Evolutionary conservation across 2,113 vertebrate genomes (phyloP).

Genomic region (Oostethus manadensis): DNA sequence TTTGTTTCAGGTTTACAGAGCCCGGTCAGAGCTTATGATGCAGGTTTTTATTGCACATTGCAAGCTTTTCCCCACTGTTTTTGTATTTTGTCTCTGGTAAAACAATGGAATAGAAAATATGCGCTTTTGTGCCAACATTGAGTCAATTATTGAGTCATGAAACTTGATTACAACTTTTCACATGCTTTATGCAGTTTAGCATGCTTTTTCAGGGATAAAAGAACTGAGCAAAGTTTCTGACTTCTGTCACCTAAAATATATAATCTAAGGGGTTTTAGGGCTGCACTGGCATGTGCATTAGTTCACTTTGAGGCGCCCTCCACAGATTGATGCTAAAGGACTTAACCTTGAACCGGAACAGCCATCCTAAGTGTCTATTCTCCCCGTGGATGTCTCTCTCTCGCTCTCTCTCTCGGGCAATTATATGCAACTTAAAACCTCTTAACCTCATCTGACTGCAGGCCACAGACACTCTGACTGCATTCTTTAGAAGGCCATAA

Average conservation of each 20-base stretch:
- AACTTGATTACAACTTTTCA: slow-evolving; percentile 4
- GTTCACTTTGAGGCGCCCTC: slow-evolving; percentile 51
- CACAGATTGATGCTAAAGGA: slow-evolving; percentile 1
- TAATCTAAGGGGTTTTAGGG: neutral
- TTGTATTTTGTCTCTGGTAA: neutral
- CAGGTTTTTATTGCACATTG: neutral
- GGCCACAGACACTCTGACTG: slow-evolving; percentile 47
- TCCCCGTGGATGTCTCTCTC: slow-evolving; percentile 29
- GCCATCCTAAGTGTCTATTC: slow-evolving; percentile 30
- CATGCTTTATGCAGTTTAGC: neutral
- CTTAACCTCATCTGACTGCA: slow-evolving; percentile 46
- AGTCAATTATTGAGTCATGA: neutral
- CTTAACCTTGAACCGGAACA: slow-evolving; percentile 39
- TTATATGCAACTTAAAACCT: slow-evolving; percentile 53
- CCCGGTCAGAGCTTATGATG: neutral
- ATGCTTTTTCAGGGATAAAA: neutral
- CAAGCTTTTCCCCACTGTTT: neutral
- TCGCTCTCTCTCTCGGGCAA: slow-evolving; percentile 15
- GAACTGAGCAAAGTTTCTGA: neutral
- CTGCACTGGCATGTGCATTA: slow-evolving; percentile 3
- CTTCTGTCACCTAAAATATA: neutral
- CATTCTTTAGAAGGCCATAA: slow-evolving; percentile 48
- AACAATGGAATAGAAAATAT: slow-evolving; percentile 5
- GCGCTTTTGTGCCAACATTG: slow-evolving; percentile 4
- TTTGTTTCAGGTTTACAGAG: neutral